Evolutionary conservation across 1,140 invertebrate genomes (phyloP).

Genomic region (Musca vetustissima): DNA sequence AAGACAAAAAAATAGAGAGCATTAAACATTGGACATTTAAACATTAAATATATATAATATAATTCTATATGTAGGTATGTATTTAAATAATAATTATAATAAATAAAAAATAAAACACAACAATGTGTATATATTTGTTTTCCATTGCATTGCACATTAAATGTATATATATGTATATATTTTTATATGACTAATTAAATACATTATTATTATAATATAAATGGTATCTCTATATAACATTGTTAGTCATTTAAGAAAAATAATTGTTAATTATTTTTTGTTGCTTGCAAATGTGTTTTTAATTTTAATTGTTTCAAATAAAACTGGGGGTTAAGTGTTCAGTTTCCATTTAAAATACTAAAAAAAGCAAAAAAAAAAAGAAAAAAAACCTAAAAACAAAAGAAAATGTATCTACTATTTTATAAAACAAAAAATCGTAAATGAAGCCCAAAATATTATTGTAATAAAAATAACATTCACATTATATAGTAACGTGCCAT

Average conservation of each 20-base stretch:
- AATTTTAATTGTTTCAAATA: not conserved
- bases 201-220: not conserved
- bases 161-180: no score
- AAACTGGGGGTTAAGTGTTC: not conserved
- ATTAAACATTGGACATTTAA: slow-evolving; percentile 11
- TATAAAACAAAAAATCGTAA: no score
- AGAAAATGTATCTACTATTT: no score
- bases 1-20: slow-evolving; percentile 3
- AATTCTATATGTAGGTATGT: no score
- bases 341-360: not conserved
- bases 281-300: not conserved
- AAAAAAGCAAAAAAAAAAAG: not conserved
- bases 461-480: not conserved
- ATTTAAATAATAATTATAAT: no score
- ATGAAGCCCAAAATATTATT: not conserved
- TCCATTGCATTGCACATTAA: no score
- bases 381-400: not conserved
- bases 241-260: slow-evolving; percentile 3
- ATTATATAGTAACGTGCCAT: slow-evolving; percentile 15
- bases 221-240: slow-evolving; percentile 4
- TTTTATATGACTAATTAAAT: no score
- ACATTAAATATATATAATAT: slow-evolving; percentile 5
- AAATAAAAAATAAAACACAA: no score
- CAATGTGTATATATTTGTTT: no score
- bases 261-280: not conserved